A percentile compares a stretch with the other conserved stretches of the same genome.
Conservation (phyloP, 2,888 invertebrate species). For the Spatulosminthurus flaviceps region DNA sequence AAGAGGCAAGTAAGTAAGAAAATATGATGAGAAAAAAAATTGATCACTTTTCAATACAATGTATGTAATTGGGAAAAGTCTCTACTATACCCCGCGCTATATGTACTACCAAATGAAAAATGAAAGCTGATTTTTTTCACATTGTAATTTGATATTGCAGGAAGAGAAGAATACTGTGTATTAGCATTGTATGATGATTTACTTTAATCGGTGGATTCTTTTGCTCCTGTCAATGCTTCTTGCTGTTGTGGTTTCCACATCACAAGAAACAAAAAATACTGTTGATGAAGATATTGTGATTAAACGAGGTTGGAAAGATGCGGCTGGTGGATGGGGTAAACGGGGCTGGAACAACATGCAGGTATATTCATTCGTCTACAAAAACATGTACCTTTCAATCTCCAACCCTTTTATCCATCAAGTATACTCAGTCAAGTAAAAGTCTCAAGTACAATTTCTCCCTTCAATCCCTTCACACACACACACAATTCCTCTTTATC, state of each 20-base stretch:
- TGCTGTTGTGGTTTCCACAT: constrained; percentile 50
- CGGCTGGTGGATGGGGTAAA: constrained; percentile 69
- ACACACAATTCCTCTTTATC: too few relatives aligned
- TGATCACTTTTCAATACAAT: too few relatives aligned
- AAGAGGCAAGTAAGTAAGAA: too few relatives aligned
- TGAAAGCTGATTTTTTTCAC: background rate
- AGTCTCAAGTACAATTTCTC: too few relatives aligned
- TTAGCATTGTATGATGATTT: constrained; percentile 41
- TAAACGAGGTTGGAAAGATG: constrained; percentile 63
- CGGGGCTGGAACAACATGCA: constrained; percentile 73
- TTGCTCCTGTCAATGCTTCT: constrained; percentile 53
- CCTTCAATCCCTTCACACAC: too few relatives aligned
- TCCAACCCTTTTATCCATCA: too few relatives aligned
- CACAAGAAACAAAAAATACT: constrained; percentile 51
- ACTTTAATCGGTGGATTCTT: constrained; percentile 47
- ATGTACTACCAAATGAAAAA: too few relatives aligned
- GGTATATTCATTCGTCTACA: constrained; percentile 39
- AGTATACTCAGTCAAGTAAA: too few relatives aligned
- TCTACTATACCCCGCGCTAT: too few relatives aligned
- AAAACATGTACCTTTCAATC: background rate
- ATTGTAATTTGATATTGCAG: constrained; percentile 7
- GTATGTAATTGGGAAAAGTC: too few relatives aligned
- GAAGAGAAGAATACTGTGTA: background rate
- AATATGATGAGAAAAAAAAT: too few relatives aligned
- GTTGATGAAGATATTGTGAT: constrained; percentile 50